Conservation (phyloP, 2,797 vertebrate genomes). For the Spondyliosoma cantharus region DNA sequence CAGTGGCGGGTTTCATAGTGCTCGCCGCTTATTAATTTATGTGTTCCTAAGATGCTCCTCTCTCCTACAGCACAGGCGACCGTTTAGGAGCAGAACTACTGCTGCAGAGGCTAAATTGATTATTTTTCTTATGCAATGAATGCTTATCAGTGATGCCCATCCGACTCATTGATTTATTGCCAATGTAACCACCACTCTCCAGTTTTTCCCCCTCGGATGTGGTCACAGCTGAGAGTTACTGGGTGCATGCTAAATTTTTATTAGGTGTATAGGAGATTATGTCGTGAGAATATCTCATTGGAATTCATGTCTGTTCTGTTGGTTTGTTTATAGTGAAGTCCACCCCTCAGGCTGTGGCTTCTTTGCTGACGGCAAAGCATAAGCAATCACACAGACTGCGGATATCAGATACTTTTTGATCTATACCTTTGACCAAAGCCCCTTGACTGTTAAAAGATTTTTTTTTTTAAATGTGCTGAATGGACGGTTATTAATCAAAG, state of each 20-base stretch:
- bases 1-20: conserved; percentile 47
- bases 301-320: conserved; percentile 52
- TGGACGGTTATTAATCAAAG: conserved; percentile 47
- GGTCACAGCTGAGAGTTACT: conserved; percentile 20
- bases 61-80: conserved; percentile 24
- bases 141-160: conserved; percentile 42
- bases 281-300: conserved; percentile 47
- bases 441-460: conserved; percentile 42
- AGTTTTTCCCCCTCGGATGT: conserved; percentile 14
- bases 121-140: conserved; percentile 48
- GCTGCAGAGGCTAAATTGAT: conserved; percentile 26
- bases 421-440: conserved; percentile 53
- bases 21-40: conserved; percentile 69
- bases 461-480: conserved; percentile 32
- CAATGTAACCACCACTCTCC: not conserved
- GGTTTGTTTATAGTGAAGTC: conserved; percentile 67
- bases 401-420: conserved; percentile 60
- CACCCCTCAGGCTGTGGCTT: conserved; percentile 55
- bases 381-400: conserved; percentile 56
- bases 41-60: conserved; percentile 45
- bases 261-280: conserved; percentile 31
- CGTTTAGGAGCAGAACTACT: conserved; percentile 8
- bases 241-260: conserved; percentile 30
- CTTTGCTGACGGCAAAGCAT: conserved; percentile 66
- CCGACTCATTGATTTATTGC: conserved; percentile 46